phyloP scores from a whole-genome alignment of 2,888 invertebrate genomes.

The Cistogaster globosa region DNA sequence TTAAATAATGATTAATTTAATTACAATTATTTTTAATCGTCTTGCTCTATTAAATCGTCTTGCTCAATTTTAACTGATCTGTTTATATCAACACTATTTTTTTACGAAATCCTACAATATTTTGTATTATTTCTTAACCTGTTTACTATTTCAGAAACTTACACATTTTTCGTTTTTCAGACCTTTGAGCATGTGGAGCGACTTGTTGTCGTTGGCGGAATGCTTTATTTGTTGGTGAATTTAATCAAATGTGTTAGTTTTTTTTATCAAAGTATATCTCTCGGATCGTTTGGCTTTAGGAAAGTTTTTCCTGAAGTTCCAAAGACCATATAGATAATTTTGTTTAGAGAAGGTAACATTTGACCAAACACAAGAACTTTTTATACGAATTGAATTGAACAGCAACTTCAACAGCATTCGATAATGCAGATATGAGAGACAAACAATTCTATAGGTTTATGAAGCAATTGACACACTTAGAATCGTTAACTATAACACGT shows the following conservation, averaged over 20 bases:
- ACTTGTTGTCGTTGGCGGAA: constrained; percentile 88
- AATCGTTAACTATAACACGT: constrained; percentile 85
- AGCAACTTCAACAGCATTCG: constrained; percentile 85
- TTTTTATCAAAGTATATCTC: constrained; percentile 79
- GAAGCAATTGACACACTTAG: constrained; percentile 85
- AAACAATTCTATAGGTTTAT: constrained; percentile 86
- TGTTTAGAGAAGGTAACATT: constrained; percentile 80
- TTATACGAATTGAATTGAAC: constrained; percentile 85
- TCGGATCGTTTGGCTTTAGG: constrained; percentile 79
- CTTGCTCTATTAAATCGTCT: too few species aligned
- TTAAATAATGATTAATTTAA: too few species aligned
- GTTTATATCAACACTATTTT: too few species aligned
- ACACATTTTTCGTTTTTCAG: constrained; percentile 87
- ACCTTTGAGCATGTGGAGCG: constrained; percentile 87
- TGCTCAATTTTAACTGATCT: too few species aligned
- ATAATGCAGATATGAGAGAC: constrained; percentile 86
- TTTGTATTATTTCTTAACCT: too few species aligned
- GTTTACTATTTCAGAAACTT: constrained; percentile 85
- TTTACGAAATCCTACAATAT: too few species aligned
- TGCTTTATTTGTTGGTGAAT: constrained; percentile 86
- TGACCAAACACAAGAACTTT: constrained; percentile 83
- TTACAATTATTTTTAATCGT: too few species aligned
- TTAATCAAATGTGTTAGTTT: constrained; percentile 79
- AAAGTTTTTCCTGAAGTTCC: constrained; percentile 76
- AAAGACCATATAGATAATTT: constrained; percentile 78